A percentile compares a stretch with the other conserved stretches of the same genome.
Conservation (phyloP, 2,113 vertebrate genomes). For the Esox niger region DNA sequence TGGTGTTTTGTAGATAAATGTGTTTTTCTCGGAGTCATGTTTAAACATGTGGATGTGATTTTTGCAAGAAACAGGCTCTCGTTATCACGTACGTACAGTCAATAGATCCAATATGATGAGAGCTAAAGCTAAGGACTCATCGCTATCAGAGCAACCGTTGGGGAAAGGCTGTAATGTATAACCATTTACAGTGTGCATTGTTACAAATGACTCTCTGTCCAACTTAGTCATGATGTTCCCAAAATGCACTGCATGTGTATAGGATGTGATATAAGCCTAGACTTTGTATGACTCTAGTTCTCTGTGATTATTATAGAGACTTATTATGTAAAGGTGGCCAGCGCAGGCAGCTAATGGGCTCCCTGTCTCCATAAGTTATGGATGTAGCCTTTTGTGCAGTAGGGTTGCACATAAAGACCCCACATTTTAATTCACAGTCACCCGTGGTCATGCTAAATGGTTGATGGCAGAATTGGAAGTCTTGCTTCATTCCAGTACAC, state of each 20-base stretch:
- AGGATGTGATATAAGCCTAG: slow-evolving; percentile 9
- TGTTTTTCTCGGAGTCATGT: slow-evolving; percentile 50
- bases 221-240: background rate
- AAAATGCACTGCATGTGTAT: slow-evolving; percentile 23
- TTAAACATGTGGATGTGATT: slow-evolving; percentile 56
- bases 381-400: slow-evolving; percentile 74
- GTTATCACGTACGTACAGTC: slow-evolving; percentile 47
- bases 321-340: slow-evolving; percentile 75
- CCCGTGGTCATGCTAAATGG: slow-evolving; percentile 75
- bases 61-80: slow-evolving; percentile 51
- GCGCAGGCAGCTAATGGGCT: slow-evolving; percentile 65
- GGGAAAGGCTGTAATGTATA: background rate
- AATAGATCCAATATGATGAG: slow-evolving; percentile 54
- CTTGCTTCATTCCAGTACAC: slow-evolving; percentile 50
- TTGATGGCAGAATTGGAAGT: slow-evolving; percentile 71
- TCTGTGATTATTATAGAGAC: slow-evolving; percentile 65
- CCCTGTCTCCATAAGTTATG: slow-evolving; percentile 74
- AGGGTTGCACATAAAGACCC: slow-evolving; percentile 76
- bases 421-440: slow-evolving; percentile 77
- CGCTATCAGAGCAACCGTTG: slow-evolving; percentile 11
- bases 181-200: slow-evolving; percentile 4
- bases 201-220: slow-evolving; percentile 1
- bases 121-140: slow-evolving; percentile 18
- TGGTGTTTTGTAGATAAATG: slow-evolving; percentile 62
- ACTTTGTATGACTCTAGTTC: slow-evolving; percentile 55